These are phyloP conservation scores for Ia io DNA, from an alignment of 2,113 vertebrate genomes.

Conservation along the genomic window DNA sequence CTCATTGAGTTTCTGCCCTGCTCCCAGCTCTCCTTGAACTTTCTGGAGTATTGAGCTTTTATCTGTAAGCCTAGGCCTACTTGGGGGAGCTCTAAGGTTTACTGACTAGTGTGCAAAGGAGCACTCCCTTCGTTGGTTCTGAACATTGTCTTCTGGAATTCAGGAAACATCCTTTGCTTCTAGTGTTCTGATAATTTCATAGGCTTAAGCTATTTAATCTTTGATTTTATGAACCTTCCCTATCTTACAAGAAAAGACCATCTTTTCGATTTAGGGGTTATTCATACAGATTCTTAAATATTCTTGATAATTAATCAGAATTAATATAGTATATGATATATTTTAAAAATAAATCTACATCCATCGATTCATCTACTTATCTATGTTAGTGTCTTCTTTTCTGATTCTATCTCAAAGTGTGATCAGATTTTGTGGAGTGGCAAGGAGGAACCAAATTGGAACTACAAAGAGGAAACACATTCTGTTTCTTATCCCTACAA, in stretches of 20 bases:
- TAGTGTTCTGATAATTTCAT: not conserved
- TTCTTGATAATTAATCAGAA: not conserved
- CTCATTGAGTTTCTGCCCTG: not conserved
- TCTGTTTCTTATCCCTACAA: not conserved
- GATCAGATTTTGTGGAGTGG: not conserved
- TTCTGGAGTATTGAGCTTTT: not conserved
- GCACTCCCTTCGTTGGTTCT: not conserved
- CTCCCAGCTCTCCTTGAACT: not conserved
- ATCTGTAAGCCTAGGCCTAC: not conserved
- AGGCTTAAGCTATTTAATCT: not conserved
- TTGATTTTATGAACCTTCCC: not conserved
- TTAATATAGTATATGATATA: not conserved
- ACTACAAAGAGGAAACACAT: not conserved
- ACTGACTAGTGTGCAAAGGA: not conserved
- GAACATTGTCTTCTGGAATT: not conserved
- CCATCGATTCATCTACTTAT: not conserved
- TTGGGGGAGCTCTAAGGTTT: not conserved
- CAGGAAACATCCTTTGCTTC: not conserved
- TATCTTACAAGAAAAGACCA: not conserved
- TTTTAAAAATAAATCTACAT: not conserved
- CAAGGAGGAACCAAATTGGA: not conserved
- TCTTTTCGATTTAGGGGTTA: not conserved
- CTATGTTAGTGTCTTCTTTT: not conserved
- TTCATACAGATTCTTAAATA: not conserved
- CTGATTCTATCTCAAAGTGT: not conserved